phyloP scores from a whole-genome alignment of 2,113 vertebrate genomes.

The Ceyx cyanopectus region DNA sequence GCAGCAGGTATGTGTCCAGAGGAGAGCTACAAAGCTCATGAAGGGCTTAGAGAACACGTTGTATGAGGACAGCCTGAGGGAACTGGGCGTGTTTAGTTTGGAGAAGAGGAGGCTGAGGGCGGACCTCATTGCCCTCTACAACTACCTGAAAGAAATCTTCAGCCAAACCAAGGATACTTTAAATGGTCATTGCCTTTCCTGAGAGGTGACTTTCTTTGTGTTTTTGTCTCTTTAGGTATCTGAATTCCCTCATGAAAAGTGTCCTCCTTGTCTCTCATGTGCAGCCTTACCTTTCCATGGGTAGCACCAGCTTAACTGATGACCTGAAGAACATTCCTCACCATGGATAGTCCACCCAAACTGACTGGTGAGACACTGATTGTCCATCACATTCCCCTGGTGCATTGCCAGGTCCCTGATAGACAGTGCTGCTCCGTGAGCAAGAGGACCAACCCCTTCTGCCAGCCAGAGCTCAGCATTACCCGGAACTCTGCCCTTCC shows the following conservation, averaged over 20 bases:
- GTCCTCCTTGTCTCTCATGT: conserved; percentile 2
- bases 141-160: neutral
- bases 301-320: conserved; percentile 71
- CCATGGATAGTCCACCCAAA: conserved; percentile 93
- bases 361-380: conserved; percentile 95
- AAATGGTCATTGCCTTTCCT: neutral
- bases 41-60: too few relatives aligned
- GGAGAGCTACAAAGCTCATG: too few relatives aligned
- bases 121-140: too few relatives aligned
- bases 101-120: too few relatives aligned
- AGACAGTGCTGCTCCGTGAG: conserved; percentile 79
- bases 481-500: conserved; percentile 84
- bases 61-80: too few relatives aligned
- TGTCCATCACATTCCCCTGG: conserved; percentile 96
- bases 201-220: conserved; percentile 68
- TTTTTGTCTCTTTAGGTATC: conserved; percentile 77
- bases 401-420: conserved; percentile 94
- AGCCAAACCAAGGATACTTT: neutral
- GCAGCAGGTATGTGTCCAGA: neutral
- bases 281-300: conserved; percentile 62
- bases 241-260: conserved; percentile 70
- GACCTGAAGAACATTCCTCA: conserved; percentile 70
- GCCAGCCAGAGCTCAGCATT: conserved; percentile 85
- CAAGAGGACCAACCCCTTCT: conserved; percentile 87
- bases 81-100: too few relatives aligned